Conservation (phyloP, 2,113 vertebrate species). For the Agapornis roseicollis region DNA sequence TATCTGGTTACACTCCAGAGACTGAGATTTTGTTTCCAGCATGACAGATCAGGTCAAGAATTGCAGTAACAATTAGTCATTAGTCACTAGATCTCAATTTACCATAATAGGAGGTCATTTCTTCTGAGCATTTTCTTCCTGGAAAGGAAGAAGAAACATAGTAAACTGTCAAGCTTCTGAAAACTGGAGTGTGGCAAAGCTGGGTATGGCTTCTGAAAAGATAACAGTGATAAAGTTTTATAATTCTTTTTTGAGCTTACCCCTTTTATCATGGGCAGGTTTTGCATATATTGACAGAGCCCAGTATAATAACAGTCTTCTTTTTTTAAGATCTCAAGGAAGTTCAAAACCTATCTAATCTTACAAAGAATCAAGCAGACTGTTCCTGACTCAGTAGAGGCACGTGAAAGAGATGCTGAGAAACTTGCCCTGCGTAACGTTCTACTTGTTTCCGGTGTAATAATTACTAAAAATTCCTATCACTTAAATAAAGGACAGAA, state of each 20-base stretch:
- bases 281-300: neutral
- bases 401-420: neutral
- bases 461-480: neutral
- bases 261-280: neutral
- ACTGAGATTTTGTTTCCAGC: slow-evolving; percentile 67
- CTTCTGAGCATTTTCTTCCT: slow-evolving; percentile 44
- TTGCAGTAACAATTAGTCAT: slow-evolving; percentile 75
- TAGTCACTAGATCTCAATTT: slow-evolving; percentile 71
- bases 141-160: neutral
- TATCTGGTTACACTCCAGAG: slow-evolving; percentile 71
- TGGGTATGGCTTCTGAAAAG: neutral
- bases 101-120: slow-evolving; percentile 58
- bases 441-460: neutral
- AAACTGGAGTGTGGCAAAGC: neutral
- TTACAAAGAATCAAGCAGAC: neutral
- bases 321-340: neutral
- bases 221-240: neutral
- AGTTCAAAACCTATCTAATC: neutral
- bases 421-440: neutral
- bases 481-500: neutral
- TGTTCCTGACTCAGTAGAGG: neutral
- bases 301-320: neutral
- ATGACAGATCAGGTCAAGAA: slow-evolving; percentile 70
- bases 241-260: neutral
- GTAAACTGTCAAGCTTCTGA: neutral